Evolutionary conservation across 2,888 invertebrate species (phyloP).

Genomic region (Hypomecis atomaria): DNA sequence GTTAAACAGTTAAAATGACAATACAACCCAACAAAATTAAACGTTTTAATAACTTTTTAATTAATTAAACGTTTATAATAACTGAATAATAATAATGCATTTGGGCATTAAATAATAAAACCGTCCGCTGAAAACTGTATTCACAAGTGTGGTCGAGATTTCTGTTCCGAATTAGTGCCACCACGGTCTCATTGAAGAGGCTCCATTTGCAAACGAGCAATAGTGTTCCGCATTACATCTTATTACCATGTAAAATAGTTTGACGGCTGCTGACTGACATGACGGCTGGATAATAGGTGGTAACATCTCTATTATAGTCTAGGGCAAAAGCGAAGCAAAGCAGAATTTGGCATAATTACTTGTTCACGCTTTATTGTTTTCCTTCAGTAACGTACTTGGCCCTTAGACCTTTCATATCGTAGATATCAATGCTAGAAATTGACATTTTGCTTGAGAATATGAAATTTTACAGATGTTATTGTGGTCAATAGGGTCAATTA

Average conservation of each 20-base stretch:
- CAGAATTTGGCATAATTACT: conserved; percentile 8
- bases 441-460: too few species aligned
- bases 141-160: conserved; percentile 10
- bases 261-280: conserved; percentile 48
- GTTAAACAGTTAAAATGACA: background rate
- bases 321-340: conserved; percentile 20
- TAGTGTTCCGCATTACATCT: conserved; percentile 40
- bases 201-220: conserved; percentile 33
- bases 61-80: too few species aligned
- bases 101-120: conserved; percentile 14
- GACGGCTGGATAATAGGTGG: conserved; percentile 44
- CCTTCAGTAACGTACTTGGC: background rate
- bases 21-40: background rate
- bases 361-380: conserved; percentile 4
- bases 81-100: too few species aligned
- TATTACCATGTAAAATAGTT: conserved; percentile 52
- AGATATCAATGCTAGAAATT: background rate
- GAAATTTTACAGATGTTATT: too few species aligned
- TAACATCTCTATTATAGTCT: conserved; percentile 36
- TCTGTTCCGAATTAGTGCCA: conserved; percentile 39
- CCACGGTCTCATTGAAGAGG: conserved; percentile 45
- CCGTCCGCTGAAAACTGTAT: conserved; percentile 10
- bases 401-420: too few species aligned
- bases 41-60: too few species aligned
- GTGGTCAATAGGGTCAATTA: too few species aligned